phyloP scores from a whole-genome alignment of 2,797 vertebrate genomes.

The Gallirallus australis region DNA sequence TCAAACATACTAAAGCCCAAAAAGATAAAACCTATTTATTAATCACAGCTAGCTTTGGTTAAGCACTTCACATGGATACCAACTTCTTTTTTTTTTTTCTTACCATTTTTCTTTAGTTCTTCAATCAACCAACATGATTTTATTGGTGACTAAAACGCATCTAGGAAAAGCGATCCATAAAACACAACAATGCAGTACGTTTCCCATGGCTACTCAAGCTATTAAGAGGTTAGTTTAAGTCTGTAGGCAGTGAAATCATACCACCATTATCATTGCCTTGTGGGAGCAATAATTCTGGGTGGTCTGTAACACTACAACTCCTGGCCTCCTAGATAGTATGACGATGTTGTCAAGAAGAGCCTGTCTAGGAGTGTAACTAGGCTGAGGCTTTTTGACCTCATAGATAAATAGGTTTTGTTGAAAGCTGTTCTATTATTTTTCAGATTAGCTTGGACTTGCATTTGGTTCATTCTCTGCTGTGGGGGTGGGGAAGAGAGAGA shows the following conservation, averaged over 20 bases:
- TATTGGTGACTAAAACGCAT: not conserved
- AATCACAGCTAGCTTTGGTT: not conserved
- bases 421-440: constrained; percentile 65
- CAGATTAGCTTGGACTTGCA: constrained; percentile 59
- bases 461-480: constrained; percentile 27
- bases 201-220: constrained; percentile 31
- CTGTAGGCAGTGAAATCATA: constrained; percentile 29
- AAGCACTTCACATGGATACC: not conserved
- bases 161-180: constrained; percentile 27
- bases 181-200: not conserved
- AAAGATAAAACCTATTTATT: not conserved
- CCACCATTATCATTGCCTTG: not conserved
- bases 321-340: not conserved
- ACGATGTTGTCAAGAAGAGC: constrained; percentile 27
- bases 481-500: not conserved
- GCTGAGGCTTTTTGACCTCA: constrained; percentile 59
- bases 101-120: not conserved
- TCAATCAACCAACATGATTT: not conserved
- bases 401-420: constrained; percentile 67
- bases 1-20: not conserved
- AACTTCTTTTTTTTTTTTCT: not conserved
- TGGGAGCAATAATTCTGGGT: constrained; percentile 58
- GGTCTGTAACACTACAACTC: constrained; percentile 47
- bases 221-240: constrained; percentile 6
- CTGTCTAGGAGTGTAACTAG: constrained; percentile 26